Base-by-base conservation (phyloP, 2,797 vertebrate species). In the Chaetophractus vellerosus region DNA sequence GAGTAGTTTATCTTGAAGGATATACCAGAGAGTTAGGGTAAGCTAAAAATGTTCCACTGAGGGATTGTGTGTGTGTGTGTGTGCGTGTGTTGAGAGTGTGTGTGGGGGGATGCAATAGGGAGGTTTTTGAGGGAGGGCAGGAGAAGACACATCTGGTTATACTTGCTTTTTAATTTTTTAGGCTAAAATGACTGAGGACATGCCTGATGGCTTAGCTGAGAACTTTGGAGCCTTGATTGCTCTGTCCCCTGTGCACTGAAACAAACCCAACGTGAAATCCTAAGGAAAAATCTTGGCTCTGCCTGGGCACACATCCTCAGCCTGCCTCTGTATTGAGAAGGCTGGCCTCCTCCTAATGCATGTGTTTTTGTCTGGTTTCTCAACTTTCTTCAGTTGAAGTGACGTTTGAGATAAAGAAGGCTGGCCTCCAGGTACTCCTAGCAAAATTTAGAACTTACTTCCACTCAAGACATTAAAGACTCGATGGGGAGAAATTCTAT, bases 201-300 rank as follows among this genome's bases (percentile, higher is more conserved):
- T 24, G 9, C 7, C 57, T 83, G 80, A 45, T 69, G 59, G 28
- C 21, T 63, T 91, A 74, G 28, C 48, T 28, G 31, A 33, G 88
- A 85, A 92, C 24, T 86, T 31, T 78, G 68, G 23, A 28, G 52
- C 19, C 15, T 48, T 57, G 18, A 71, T 76, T 88, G 61, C 81
- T 85, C 33, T 92, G 31, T 95, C n/a, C 24, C 16, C 18, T 61
- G 45, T 59, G 9, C 61, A 59, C 23, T 52, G 14, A 95, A 89
- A 95, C 79, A 26, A 96, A 93, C 90, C 45, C 75, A 81, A 81
- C 48, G 59, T 26, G 41, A 74, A 87, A 94, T 82, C 15, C 80
- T 78, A 93, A 76, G 57, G 55, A 68, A 87, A 93, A 68, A 36
- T 78, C 45, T 91, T 90, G 61, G 45, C 41, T 28, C 15, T 64